A percentile compares a stretch with the other conserved stretches of the same genome.
phyloP scores from a whole-genome alignment of 2,113 vertebrate genomes.

The Micronycteris hirsuta region DNA sequence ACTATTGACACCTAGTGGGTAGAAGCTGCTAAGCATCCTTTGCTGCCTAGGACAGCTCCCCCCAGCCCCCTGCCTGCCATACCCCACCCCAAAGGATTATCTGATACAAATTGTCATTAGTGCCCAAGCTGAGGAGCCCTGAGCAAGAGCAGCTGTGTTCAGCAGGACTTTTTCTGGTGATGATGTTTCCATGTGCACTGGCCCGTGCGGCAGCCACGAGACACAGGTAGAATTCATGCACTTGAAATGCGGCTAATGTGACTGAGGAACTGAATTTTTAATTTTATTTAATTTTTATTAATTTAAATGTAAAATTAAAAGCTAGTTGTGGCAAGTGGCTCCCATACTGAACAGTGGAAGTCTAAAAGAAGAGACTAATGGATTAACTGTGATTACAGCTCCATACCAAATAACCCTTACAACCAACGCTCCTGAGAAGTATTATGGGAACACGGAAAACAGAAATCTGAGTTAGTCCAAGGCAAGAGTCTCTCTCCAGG shows the following conservation, averaged over 20 bases:
- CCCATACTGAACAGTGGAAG: neutral
- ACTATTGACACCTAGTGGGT: neutral
- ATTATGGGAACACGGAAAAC: neutral
- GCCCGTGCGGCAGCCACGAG: neutral
- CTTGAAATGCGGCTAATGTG: neutral
- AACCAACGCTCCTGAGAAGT: neutral
- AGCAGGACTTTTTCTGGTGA: neutral
- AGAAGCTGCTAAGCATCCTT: neutral
- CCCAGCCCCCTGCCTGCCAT: no score
- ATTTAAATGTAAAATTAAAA: slow-evolving; percentile 13
- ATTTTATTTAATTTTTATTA: neutral
- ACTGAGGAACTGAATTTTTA: neutral
- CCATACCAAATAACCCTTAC: neutral
- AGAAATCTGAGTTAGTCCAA: neutral
- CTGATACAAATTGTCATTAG: neutral
- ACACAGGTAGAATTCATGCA: neutral
- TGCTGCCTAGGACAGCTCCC: neutral
- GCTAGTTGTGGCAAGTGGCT: neutral
- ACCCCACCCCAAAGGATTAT: neutral
- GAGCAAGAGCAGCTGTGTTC: neutral
- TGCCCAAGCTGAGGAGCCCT: neutral
- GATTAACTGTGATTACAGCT: neutral
- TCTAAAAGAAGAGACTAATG: neutral
- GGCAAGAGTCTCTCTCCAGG: neutral
- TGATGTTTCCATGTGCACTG: neutral